Percentiles rank a stretch among this genome's conserved stretches.
phyloP scores from a whole-genome alignment of 2,797 vertebrate species.

The Eulemur coronatus region DNA sequence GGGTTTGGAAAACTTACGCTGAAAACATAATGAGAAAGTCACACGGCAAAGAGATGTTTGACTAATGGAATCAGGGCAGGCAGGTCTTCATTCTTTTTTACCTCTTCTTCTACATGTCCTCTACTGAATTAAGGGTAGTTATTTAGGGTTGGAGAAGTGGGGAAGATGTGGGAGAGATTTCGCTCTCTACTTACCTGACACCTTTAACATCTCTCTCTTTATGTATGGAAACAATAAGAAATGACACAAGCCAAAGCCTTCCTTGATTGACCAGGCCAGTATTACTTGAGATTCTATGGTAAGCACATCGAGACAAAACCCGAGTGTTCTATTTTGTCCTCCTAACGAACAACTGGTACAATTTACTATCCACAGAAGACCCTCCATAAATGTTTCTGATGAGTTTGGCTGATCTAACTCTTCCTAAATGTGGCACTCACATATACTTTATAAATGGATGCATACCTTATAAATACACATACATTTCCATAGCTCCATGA shows the following conservation, averaged over 20 bases:
- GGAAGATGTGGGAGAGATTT: not conserved
- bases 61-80: not conserved
- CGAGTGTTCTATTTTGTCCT: not conserved
- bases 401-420: not conserved
- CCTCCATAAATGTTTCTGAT: not conserved
- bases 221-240: not conserved
- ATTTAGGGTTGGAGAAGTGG: not conserved
- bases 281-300: not conserved
- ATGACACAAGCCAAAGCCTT: not conserved
- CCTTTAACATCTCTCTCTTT: not conserved
- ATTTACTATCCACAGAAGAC: not conserved
- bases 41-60: not conserved
- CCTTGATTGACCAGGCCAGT: not conserved
- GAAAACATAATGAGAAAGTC: constrained; percentile 47
- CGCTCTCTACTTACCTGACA: not conserved
- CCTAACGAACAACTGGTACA: not conserved
- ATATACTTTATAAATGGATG: not conserved
- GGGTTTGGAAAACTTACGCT: constrained; percentile 7
- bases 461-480: not conserved
- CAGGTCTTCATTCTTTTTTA: not conserved
- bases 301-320: not conserved
- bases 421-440: not conserved
- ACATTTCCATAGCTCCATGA: not conserved
- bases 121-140: not conserved
- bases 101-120: not conserved